These are phyloP conservation scores for Gandaritis pyraliata DNA, from an alignment of 2,888 invertebrate species.

Conservation along the genomic window DNA sequence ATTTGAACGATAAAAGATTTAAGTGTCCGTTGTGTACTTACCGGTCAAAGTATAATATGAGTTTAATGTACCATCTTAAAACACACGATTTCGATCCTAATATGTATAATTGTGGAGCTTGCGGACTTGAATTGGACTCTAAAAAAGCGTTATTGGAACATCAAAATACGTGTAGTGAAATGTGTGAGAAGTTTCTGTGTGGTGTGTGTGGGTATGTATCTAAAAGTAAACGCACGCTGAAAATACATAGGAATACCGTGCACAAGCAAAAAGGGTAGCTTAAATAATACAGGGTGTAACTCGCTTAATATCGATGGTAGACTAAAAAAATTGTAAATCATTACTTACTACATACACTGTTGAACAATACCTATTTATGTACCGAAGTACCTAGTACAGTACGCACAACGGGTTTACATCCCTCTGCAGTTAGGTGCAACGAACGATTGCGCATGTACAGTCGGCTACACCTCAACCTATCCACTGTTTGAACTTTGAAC, in stretches of 20 bases:
- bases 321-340: too few relatives aligned
- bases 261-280: constrained; percentile 10
- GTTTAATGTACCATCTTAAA: constrained; percentile 65
- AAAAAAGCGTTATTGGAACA: constrained; percentile 10
- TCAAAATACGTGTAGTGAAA: constrained; percentile 2
- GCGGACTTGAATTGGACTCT: background rate
- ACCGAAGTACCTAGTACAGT: too few relatives aligned
- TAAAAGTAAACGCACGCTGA: constrained; percentile 1
- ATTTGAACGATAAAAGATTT: constrained; percentile 57
- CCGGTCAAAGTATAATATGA: constrained; percentile 66
- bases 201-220: background rate
- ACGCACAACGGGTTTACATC: too few relatives aligned
- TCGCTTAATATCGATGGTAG: too few relatives aligned
- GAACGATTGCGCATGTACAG: too few relatives aligned
- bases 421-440: too few relatives aligned
- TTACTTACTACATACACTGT: too few relatives aligned
- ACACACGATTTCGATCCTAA: constrained; percentile 46
- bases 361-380: too few relatives aligned
- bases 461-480: too few relatives aligned
- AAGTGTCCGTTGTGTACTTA: constrained; percentile 66
- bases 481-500: too few relatives aligned
- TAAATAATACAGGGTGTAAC: too few relatives aligned
- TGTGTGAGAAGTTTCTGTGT: constrained; percentile 11
- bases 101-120: constrained; percentile 17
- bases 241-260: constrained; percentile 1